phyloP scores from a whole-genome alignment of 64 coral and sea anemone genomes.

The Porites lutea region DNA sequence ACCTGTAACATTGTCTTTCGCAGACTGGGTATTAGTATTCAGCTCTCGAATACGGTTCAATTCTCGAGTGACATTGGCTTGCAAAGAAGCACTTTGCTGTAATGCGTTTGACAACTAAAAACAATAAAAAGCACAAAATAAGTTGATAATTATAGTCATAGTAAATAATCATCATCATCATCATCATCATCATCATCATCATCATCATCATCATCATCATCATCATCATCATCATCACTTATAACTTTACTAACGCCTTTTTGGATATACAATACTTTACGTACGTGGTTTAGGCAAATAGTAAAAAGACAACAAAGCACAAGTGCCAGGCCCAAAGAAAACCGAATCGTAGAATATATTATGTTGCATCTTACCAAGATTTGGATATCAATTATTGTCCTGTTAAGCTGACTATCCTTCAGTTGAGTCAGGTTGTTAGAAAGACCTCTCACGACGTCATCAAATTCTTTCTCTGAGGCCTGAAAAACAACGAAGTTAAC shows the following conservation, averaged over 20 bases:
- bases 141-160: background rate
- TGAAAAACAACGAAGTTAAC: background rate
- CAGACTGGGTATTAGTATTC: background rate
- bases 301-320: no score
- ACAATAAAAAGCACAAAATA: background rate
- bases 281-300: no score
- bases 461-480: slow-evolving; percentile 21
- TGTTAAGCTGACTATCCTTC: slow-evolving; percentile 40
- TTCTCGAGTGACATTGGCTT: background rate
- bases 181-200: no score
- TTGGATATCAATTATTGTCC: slow-evolving; percentile 33
- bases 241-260: no score
- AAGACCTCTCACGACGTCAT: slow-evolving; percentile 7
- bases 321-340: no score
- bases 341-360: no score
- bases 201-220: no score
- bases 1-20: slow-evolving; percentile 25
- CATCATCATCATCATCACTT: no score
- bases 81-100: background rate
- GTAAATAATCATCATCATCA: no score
- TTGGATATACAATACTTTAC: no score
- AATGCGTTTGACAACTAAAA: slow-evolving; percentile 29
- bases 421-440: slow-evolving; percentile 5
- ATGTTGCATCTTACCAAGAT: slow-evolving; percentile 24
- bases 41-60: slow-evolving; percentile 32